Conservation (phyloP, 2,113 vertebrate species). For the Trichechus manatus region DNA sequence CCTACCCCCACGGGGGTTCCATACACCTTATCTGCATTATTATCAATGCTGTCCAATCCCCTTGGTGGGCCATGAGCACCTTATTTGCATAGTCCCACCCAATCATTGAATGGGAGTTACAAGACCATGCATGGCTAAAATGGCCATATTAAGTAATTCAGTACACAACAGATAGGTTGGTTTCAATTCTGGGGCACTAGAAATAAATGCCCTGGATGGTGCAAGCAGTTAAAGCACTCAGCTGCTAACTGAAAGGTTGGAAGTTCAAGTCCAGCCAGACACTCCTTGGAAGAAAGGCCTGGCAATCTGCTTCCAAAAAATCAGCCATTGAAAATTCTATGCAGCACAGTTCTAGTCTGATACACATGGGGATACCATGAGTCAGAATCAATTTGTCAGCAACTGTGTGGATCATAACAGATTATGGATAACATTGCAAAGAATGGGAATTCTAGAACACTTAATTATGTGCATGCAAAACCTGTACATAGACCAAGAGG, state of each 20-base stretch:
- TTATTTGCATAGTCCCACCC: not conserved
- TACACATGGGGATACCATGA: not conserved
- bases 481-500: no score
- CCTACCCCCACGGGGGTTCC: not conserved
- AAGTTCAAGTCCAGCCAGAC: not conserved
- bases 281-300: not conserved
- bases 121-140: not conserved
- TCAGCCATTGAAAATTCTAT: not conserved
- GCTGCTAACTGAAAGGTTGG: not conserved
- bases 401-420: no score
- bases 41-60: not conserved
- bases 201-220: not conserved
- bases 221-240: not conserved
- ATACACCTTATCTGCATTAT: not conserved
- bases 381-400: not conserved
- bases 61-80: not conserved
- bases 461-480: no score
- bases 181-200: not conserved
- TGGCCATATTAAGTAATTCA: not conserved
- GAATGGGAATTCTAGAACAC: no score
- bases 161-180: not conserved
- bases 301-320: not conserved
- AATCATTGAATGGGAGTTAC: not conserved
- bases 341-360: not conserved
- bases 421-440: no score